phyloP scores from a whole-genome alignment of 35 echinoderm and acorn worm species.

The Patiria miniata region DNA sequence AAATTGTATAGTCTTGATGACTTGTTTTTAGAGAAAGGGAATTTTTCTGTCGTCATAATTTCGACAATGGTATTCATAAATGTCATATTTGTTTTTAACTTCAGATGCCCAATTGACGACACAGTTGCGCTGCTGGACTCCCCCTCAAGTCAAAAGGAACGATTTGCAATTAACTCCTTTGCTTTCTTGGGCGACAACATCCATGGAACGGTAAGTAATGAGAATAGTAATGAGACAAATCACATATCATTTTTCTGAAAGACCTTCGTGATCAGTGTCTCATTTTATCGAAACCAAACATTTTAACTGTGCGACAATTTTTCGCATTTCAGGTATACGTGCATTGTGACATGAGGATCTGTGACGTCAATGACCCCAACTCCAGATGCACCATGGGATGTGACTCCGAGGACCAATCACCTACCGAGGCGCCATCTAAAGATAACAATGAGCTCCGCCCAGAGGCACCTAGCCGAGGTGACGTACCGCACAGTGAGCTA shows the following conservation, averaged over 20 bases:
- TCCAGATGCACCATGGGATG: constrained; percentile 37
- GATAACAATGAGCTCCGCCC: neutral
- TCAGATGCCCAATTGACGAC: constrained; percentile 36
- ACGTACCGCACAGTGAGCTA: constrained; percentile 4
- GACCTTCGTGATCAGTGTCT: neutral
- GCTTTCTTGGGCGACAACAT: constrained; percentile 39
- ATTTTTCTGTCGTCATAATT: neutral
- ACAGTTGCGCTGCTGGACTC: constrained; percentile 5
- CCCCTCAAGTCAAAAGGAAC: neutral
- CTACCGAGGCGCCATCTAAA: neutral
- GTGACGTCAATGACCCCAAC: constrained; percentile 34
- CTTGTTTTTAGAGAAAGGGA: too few relatives aligned
- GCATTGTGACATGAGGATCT: constrained; percentile 39
- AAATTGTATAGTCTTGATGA: too few relatives aligned
- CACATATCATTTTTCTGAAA: neutral
- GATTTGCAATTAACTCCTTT: constrained; percentile 31
- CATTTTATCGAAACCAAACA: neutral
- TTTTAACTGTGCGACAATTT: neutral
- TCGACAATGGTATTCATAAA: too few relatives aligned
- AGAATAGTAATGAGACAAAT: neutral
- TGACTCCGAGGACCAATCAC: neutral
- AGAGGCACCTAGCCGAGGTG: neutral
- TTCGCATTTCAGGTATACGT: constrained; percentile 13
- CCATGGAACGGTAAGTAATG: constrained; percentile 33
- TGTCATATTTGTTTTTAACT: neutral